These are phyloP conservation scores for Gobius niger DNA, from an alignment of 2,113 vertebrate genomes.

Conservation along the genomic window DNA sequence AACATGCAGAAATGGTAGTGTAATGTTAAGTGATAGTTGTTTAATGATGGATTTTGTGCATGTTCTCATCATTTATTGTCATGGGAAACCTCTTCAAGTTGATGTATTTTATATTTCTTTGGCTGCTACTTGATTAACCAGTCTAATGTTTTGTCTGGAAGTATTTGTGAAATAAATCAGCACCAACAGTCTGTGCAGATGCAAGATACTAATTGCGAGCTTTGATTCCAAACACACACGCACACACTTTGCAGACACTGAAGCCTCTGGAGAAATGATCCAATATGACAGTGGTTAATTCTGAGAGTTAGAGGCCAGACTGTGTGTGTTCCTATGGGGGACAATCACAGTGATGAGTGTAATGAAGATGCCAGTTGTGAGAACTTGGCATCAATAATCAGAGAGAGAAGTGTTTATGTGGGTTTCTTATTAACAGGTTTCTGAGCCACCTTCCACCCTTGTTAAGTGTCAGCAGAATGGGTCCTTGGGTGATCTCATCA, in stretches of 20 bases:
- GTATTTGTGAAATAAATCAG: conserved; percentile 24
- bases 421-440: conserved; percentile 61
- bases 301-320: conserved; percentile 32
- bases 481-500: conserved; percentile 72
- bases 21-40: not conserved
- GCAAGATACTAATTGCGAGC: conserved; percentile 31
- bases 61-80: not conserved
- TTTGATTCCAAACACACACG: conserved; percentile 26
- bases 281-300: conserved; percentile 59
- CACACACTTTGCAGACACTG: conserved; percentile 13
- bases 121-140: not conserved
- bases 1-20: too few species aligned
- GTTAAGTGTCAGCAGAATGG: conserved; percentile 55
- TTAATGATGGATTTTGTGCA: not conserved
- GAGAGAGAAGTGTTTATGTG: conserved; percentile 21
- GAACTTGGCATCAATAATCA: conserved; percentile 67
- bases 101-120: not conserved
- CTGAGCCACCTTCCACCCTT: conserved; percentile 51
- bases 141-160: conserved; percentile 1
- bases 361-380: conserved; percentile 75
- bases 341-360: conserved; percentile 74
- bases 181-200: conserved; percentile 17
- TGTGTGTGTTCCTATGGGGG: conserved; percentile 60
- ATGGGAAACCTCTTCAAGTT: not conserved
- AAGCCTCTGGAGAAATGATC: conserved; percentile 48